Conservation (phyloP, 2,113 vertebrate genomes). For the Lamprologus ornatipinnis region DNA sequence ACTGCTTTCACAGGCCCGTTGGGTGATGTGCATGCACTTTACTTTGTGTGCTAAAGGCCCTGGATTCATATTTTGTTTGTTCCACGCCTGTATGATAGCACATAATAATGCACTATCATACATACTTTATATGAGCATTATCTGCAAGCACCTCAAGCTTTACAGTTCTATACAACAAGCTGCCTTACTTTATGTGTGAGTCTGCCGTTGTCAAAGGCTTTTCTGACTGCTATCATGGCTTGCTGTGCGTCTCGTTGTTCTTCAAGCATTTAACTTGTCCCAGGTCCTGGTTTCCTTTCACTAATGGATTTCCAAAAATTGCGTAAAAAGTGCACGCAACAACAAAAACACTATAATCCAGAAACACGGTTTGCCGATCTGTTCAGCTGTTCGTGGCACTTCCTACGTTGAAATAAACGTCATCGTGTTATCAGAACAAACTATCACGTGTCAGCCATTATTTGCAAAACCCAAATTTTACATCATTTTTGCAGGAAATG, state of each 20-base stretch:
- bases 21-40: accelerated
- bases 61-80: not conserved
- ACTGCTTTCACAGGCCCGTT: not conserved
- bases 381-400: not conserved
- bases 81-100: not conserved
- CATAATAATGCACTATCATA: accelerated
- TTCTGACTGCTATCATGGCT: not conserved
- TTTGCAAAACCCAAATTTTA: not conserved
- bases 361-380: not conserved
- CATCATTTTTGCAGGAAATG: not conserved
- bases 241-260: not conserved
- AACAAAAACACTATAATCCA: not conserved
- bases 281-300: not conserved
- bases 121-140: not conserved
- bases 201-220: accelerated
- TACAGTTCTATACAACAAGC: not conserved
- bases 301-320: not conserved
- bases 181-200: accelerated
- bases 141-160: not conserved
- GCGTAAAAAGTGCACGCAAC: not conserved
- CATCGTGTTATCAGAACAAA: not conserved
- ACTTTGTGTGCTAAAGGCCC: not conserved
- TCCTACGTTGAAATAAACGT: accelerated
- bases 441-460: accelerated
- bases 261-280: not conserved